Base-by-base conservation (phyloP, 2,797 vertebrate genomes). In the Syncerus caffer region DNA sequence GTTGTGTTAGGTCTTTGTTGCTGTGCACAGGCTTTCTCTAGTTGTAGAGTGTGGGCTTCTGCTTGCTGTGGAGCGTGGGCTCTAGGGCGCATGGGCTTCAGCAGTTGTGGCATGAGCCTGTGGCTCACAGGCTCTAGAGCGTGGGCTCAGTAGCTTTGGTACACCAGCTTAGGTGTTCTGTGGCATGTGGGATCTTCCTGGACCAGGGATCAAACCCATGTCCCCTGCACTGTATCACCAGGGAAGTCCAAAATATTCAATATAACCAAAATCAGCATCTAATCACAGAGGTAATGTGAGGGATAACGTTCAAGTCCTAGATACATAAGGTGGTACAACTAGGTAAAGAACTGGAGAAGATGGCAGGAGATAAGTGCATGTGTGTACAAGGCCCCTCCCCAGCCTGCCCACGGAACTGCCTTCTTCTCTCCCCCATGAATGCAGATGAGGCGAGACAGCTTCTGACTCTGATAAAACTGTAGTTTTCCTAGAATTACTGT, bases 341-440 rank as follows among this genome's bases (percentile, higher is more conserved):
- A 53, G 62, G 21, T 12, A 31, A 42, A 64, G 60, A 51, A 11
- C 45, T 16, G 42, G 45, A 51, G 47, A 53, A 16, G 38, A 19
- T 0, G 3, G 53, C 51, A 88, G 92, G 47, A 83, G 87, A 25
- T 16, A 83, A 80, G 85, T 1, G 6, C 1, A 0, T 2, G 19
- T 27, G 25, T 12, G 4, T 2, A 7, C 6, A 0, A 47, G 34
- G 60, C 6, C 4, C 13, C 11, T 16, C 7, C 27, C 34, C 1
- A 11, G 19, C 14, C 42, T 50, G 83, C 58, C 6, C n/a, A 19
- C 6, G 31, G 71, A 55, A 16, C 7, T 29, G 15, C 42, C 10
- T 45, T 58, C 34, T 7, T n/a, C 7, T 14, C 51, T 34, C n/a
- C 4, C 23, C 19, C 2, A 4, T 5, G n/a, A 78, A 71, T 15